Base-by-base conservation (phyloP, 2,888 invertebrate genomes). In the Ophraella communa region DNA sequence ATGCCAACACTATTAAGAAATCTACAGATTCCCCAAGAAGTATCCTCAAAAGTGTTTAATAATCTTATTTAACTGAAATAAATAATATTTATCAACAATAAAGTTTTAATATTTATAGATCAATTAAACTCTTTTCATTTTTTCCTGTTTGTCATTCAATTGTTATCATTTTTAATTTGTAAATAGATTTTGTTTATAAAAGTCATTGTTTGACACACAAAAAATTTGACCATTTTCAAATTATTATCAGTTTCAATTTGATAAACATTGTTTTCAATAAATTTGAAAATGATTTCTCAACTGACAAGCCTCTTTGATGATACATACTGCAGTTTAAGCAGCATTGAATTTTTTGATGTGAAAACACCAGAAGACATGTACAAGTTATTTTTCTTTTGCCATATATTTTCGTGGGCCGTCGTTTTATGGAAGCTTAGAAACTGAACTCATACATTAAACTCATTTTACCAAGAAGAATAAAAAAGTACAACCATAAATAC, bases 1-100 rank as follows among this genome's bases (percentile, higher is more conserved):
- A 85, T 86, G 76, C 78, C 81, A 0, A 82, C 85, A 69, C 82
- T 87, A 18, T 61, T 71, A 49, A 63, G 55, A 30, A 71, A 71
- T 47, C 42, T 69, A 45, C 61, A 65, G 14, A 67, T 71, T 42
- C 45, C 67, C n/a, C 24, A 49, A 55, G 65, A 71, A 39, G 51
- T 68, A 39, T 42, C 61, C 20, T 33, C 56, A 23, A 68, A 61
- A 52, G 42, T 65, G 54, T 53, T 57, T 53, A 44, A 60, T 27
- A 17, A 53, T 59, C 8, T 17, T 51, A 55, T n/a, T 30, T 64
- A 55, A 47, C 5, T 63, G 18, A 56, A n/a, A 39, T 21, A 49
- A 20, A 10, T 52, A 44, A 35, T 33, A 51, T 27, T 57, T 18
- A 57, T 39, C 2, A 57, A 52, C 23, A 49, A 44, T 11, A 27